A percentile compares a stretch with the other conserved stretches of the same genome.
Evolutionary conservation across 2,113 vertebrate genomes (phyloP).

Genomic region (Elephantulus edwardii): DNA sequence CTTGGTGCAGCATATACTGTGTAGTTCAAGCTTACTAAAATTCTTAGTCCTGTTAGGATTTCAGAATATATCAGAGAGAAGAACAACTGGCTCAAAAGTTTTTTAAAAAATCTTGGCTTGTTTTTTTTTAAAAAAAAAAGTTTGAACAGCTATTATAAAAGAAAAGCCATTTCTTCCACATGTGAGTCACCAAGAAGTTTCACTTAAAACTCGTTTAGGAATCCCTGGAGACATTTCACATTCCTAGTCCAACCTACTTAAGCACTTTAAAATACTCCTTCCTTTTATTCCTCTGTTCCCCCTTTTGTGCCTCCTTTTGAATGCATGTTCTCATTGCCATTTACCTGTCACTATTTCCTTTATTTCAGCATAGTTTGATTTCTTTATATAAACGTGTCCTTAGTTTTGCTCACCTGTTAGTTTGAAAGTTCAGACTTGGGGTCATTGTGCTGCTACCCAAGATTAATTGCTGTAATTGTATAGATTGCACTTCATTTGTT

Average conservation of each 20-base stretch:
- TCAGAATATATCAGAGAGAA: conserved; percentile 13
- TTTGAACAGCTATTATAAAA: conserved; percentile 57
- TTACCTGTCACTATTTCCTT: not conserved
- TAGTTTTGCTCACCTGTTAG: not conserved
- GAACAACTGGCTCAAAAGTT: conserved; percentile 18
- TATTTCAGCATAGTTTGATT: not conserved
- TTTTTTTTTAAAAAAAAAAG: conserved; percentile 53
- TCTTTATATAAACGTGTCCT: not conserved
- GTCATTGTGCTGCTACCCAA: not conserved
- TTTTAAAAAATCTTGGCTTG: conserved; percentile 40
- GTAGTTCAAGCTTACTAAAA: conserved; percentile 38
- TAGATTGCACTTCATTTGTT: not conserved
- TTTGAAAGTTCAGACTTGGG: not conserved
- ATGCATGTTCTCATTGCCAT: not conserved
- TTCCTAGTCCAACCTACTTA: not conserved
- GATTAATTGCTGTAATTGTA: not conserved
- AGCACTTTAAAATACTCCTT: conserved; percentile 43
- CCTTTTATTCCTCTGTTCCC: not conserved
- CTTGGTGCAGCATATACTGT: conserved; percentile 23
- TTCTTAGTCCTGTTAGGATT: conserved; percentile 41
- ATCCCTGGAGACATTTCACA: conserved; percentile 37
- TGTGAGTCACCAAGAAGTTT: conserved; percentile 54
- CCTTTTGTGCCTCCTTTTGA: not conserved
- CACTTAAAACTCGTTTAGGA: conserved; percentile 47
- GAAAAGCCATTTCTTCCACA: conserved; percentile 53